These are phyloP conservation scores for Labeo calbasu DNA, from an alignment of 2,797 vertebrate genomes.

Conservation along the genomic window DNA sequence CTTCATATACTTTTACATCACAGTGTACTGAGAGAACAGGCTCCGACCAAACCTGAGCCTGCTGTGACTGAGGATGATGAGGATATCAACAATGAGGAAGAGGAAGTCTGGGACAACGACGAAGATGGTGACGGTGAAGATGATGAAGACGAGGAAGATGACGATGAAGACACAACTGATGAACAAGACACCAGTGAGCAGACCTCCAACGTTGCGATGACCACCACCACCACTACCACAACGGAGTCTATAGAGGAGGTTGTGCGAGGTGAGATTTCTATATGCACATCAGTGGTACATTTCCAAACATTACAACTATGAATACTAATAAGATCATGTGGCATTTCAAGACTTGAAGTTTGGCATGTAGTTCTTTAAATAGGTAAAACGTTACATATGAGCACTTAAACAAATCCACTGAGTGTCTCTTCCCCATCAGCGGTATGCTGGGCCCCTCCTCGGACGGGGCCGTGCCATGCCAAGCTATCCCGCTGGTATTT, in stretches of 20 bases:
- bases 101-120: conserved; percentile 74
- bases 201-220: conserved; percentile 88
- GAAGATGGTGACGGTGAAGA: conserved; percentile 72
- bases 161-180: conserved; percentile 77
- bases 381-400: neutral
- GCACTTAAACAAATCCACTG: conserved; percentile 15
- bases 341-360: neutral
- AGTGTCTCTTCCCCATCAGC: conserved; percentile 77
- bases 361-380: neutral
- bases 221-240: conserved; percentile 94
- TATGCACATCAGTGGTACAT: neutral
- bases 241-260: conserved; percentile 98
- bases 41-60: conserved; percentile 78
- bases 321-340: neutral
- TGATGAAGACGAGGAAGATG: conserved; percentile 76
- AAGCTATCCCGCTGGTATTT: conserved; percentile 98
- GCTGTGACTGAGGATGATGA: conserved; percentile 76
- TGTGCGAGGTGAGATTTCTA: conserved; percentile 86
- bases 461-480: conserved; percentile 90
- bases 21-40: conserved; percentile 82
- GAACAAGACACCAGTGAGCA: conserved; percentile 88
- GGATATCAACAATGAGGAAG: conserved; percentile 75
- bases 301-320: neutral
- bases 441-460: conserved; percentile 94
- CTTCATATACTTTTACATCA: neutral